Conservation (phyloP, 2,888 invertebrate species). For the Therioaphis trifolii region DNA sequence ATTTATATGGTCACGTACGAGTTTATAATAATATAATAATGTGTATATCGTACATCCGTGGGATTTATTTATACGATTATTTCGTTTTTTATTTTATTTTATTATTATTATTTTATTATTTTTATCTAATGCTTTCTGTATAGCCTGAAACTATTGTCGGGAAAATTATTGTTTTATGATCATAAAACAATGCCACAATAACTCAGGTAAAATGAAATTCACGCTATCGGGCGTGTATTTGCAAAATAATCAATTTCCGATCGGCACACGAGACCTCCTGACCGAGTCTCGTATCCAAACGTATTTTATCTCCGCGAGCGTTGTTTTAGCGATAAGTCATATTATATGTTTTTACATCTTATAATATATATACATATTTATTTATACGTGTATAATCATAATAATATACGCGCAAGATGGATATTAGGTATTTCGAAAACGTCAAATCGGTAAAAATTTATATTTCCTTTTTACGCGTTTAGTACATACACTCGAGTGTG, state of each 20-base stretch:
- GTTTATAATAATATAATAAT: background rate
- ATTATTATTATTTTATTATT: no score
- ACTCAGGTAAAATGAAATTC: background rate
- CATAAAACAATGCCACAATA: slow-evolving; percentile 38
- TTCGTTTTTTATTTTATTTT: no score
- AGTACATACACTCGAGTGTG: no score
- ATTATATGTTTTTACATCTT: no score
- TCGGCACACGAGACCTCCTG: slow-evolving; percentile 19
- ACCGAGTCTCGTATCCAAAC: background rate
- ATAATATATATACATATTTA: no score
- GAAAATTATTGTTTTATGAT: slow-evolving; percentile 35
- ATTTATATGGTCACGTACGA: background rate
- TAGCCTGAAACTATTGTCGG: slow-evolving; percentile 29
- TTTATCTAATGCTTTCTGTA: no score
- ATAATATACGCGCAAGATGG: background rate
- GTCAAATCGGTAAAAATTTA: background rate
- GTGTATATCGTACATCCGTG: slow-evolving; percentile 18
- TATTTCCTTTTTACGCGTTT: background rate
- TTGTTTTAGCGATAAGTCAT: background rate
- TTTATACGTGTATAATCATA: no score
- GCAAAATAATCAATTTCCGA: slow-evolving; percentile 47
- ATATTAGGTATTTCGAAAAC: background rate
- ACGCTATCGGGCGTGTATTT: slow-evolving; percentile 13
- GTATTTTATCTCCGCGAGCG: background rate
- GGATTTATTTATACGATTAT: slow-evolving; percentile 14